Conservation (phyloP, 2,888 invertebrate genomes). For the Rhorus exstirpatorius region DNA sequence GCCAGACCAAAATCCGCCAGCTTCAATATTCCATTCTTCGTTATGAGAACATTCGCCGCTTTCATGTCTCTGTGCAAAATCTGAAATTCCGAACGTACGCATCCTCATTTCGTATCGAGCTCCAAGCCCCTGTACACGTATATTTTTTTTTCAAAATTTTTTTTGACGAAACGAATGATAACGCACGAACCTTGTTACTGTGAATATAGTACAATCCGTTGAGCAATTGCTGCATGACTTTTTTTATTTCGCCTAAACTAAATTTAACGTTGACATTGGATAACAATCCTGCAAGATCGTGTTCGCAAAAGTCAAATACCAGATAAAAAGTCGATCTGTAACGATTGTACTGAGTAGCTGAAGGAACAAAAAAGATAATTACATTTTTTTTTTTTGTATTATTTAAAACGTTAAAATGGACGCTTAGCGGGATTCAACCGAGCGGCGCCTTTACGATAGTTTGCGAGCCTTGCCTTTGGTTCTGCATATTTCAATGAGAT, state of each 20-base stretch:
- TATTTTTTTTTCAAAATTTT: too few relatives aligned
- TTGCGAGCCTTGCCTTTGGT: constrained; percentile 95
- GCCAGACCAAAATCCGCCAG: constrained; percentile 99
- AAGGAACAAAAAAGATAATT: constrained; percentile 68
- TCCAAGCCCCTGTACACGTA: too few relatives aligned
- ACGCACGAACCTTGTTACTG: constrained; percentile 96
- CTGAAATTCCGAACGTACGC: constrained; percentile 82
- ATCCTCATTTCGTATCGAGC: too few relatives aligned
- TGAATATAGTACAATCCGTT: constrained; percentile 98
- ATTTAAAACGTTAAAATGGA: too few relatives aligned
- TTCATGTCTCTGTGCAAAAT: constrained; percentile 99
- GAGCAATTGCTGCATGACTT: constrained; percentile 94
- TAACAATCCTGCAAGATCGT: constrained; percentile 98
- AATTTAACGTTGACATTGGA: constrained; percentile 98
- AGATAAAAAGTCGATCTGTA: constrained; percentile 96
- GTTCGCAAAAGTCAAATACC: constrained; percentile 99
- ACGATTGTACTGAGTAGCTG: constrained; percentile 90
- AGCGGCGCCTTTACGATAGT: too few relatives aligned
- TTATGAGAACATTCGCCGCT: constrained; percentile 99
- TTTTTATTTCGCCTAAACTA: constrained; percentile 98
- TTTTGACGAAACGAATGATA: too few relatives aligned
- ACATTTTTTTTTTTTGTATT: too few relatives aligned
- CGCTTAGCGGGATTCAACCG: too few relatives aligned
- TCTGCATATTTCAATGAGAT: constrained; percentile 98
- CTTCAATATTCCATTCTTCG: constrained; percentile 97